Percentiles rank a stretch among this genome's conserved stretches.
Evolutionary conservation across 2,797 vertebrate species (phyloP).

Genomic region (Eremophila alpestris): DNA sequence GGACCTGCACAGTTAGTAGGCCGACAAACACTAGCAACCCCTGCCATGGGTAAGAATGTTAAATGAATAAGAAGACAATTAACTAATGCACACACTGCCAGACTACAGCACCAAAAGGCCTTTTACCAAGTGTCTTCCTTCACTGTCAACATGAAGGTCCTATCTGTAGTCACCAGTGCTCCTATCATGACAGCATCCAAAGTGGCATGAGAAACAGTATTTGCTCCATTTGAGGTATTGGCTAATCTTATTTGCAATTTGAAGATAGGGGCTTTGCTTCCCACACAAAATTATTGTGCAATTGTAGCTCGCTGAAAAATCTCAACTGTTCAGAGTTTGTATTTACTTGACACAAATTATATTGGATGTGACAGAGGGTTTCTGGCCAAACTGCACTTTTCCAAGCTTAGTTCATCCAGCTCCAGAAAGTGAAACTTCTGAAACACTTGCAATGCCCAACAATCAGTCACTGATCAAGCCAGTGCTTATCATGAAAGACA

Average conservation of each 20-base stretch:
- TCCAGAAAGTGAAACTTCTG: neutral
- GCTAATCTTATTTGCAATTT: neutral
- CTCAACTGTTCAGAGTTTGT: neutral
- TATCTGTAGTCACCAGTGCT: neutral
- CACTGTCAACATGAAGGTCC: neutral
- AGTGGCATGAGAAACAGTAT: neutral
- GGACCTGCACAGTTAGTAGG: slow-evolving; percentile 96
- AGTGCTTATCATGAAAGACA: neutral
- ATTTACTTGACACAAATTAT: neutral
- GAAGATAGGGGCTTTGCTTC: neutral
- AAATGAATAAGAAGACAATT: neutral
- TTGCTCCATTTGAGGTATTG: neutral
- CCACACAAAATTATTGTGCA: neutral
- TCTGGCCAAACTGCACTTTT: neutral
- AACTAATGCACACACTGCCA: neutral
- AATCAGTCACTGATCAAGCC: neutral
- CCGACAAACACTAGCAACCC: slow-evolving; percentile 94
- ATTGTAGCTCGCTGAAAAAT: rapidly evolving
- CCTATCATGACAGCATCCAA: neutral
- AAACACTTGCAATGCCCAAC: neutral
- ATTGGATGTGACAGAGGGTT: neutral
- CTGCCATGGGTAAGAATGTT: slow-evolving; percentile 89
- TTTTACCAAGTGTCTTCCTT: neutral
- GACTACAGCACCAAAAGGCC: neutral
- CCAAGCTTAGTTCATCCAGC: neutral